phyloP scores from a whole-genome alignment of 64 coral and sea anemone genomes.

The Trachythela sp. region DNA sequence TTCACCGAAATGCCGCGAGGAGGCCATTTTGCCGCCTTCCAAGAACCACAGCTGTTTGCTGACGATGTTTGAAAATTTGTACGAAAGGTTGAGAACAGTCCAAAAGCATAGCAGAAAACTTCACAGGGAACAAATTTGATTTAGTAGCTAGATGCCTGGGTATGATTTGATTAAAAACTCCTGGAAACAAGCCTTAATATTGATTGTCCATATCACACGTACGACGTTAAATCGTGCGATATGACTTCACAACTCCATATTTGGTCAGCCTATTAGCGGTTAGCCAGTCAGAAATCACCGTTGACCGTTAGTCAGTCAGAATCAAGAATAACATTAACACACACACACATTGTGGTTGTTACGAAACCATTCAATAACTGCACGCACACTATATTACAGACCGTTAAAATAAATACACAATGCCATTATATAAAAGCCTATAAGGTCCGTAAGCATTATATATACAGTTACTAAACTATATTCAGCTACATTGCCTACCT shows the following conservation, averaged over 20 bases:
- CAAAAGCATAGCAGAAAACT: background rate
- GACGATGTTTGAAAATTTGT: slow-evolving; percentile 75
- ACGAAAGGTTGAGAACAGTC: slow-evolving; percentile 54
- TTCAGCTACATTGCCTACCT: background rate
- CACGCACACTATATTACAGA: background rate
- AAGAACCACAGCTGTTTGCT: slow-evolving; percentile 59
- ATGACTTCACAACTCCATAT: too few relatives aligned
- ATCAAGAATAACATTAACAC: too few relatives aligned
- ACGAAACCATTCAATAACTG: background rate
- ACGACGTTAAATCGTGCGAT: too few relatives aligned
- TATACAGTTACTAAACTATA: background rate
- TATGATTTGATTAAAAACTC: too few relatives aligned
- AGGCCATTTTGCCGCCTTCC: slow-evolving; percentile 83
- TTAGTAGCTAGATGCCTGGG: too few relatives aligned
- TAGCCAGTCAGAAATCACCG: too few relatives aligned
- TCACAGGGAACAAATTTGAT: too few relatives aligned
- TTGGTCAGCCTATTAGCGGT: too few relatives aligned
- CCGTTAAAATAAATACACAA: background rate
- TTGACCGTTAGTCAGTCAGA: too few relatives aligned
- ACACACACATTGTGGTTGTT: background rate
- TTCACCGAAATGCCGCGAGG: slow-evolving; percentile 69
- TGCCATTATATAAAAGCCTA: slow-evolving; percentile 29
- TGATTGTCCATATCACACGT: too few relatives aligned
- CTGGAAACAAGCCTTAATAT: too few relatives aligned
- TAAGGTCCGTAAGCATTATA: background rate